Conservation (phyloP, 1,140 invertebrate species). For the Aradophagus sp. region DNA sequence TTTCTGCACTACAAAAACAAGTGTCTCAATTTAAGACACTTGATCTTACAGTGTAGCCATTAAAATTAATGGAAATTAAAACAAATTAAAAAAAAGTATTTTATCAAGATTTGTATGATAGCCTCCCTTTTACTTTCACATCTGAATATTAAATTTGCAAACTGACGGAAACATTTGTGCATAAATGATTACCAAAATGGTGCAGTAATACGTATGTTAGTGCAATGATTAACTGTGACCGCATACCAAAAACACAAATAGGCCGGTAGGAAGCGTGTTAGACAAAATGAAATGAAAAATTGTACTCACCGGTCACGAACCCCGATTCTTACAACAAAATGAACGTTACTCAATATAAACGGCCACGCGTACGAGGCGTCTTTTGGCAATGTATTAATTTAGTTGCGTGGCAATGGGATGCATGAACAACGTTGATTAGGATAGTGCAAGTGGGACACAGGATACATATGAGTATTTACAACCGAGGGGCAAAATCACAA, state of each 20-base stretch:
- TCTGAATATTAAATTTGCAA: too few relatives aligned
- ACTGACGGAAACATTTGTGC: too few relatives aligned
- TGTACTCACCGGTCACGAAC: conserved; percentile 68
- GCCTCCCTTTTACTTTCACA: too few relatives aligned
- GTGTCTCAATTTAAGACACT: too few relatives aligned
- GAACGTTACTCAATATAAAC: conserved; percentile 59
- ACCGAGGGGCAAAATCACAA: conserved; percentile 45
- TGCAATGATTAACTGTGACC: not conserved
- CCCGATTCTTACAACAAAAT: conserved; percentile 64
- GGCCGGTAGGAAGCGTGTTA: not conserved
- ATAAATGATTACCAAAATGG: too few relatives aligned
- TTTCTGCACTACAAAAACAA: too few relatives aligned
- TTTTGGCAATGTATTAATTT: conserved; percentile 36
- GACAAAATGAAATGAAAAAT: conserved; percentile 60
- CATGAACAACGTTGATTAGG: conserved; percentile 30
- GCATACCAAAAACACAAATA: too few relatives aligned
- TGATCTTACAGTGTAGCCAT: too few relatives aligned
- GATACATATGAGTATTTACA: conserved; percentile 49
- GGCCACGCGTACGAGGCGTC: conserved; percentile 60
- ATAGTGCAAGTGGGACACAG: conserved; percentile 30
- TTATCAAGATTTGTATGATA: too few relatives aligned
- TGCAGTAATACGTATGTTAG: too few relatives aligned
- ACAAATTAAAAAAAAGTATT: too few relatives aligned
- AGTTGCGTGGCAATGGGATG: conserved; percentile 28
- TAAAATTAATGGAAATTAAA: too few relatives aligned